Evolutionary conservation across 2,888 invertebrate species (phyloP).

Genomic region (Plebejus anna): DNA sequence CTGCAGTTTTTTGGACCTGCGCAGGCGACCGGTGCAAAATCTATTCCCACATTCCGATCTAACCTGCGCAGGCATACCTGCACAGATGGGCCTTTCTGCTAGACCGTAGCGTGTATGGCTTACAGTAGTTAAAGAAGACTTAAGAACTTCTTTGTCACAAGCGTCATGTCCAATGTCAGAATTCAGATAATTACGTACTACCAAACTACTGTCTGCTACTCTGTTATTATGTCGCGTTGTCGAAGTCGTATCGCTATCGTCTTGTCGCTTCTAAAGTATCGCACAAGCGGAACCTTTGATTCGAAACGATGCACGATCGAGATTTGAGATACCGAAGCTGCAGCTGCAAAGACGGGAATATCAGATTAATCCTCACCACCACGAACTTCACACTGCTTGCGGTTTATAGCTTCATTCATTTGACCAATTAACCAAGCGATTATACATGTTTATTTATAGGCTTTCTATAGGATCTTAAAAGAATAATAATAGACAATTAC

Average conservation of each 20-base stretch:
- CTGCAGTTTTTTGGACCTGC: no score
- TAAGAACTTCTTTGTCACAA: neutral
- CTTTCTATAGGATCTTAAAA: no score
- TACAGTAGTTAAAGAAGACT: neutral
- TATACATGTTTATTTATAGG: no score
- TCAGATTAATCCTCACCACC: constrained; percentile 32
- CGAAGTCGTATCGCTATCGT: constrained; percentile 35
- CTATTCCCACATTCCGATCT: no score
- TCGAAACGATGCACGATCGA: constrained; percentile 34
- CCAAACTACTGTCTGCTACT: no score
- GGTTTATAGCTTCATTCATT: neutral
- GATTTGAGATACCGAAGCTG: constrained; percentile 37
- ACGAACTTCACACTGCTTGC: constrained; percentile 5
- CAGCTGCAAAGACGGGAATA: constrained; percentile 35
- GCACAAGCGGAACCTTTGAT: constrained; percentile 39
- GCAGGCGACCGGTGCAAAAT: no score
- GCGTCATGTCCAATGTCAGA: neutral
- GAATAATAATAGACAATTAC: no score
- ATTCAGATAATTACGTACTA: no score
- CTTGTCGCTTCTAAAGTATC: constrained; percentile 30
- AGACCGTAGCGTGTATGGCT: no score
- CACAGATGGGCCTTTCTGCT: no score
- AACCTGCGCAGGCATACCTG: no score
- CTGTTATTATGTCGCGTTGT: neutral
- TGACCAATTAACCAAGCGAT: neutral